Conservation (phyloP, 2,113 vertebrate species). For the Capricornis sumatraensis region DNA sequence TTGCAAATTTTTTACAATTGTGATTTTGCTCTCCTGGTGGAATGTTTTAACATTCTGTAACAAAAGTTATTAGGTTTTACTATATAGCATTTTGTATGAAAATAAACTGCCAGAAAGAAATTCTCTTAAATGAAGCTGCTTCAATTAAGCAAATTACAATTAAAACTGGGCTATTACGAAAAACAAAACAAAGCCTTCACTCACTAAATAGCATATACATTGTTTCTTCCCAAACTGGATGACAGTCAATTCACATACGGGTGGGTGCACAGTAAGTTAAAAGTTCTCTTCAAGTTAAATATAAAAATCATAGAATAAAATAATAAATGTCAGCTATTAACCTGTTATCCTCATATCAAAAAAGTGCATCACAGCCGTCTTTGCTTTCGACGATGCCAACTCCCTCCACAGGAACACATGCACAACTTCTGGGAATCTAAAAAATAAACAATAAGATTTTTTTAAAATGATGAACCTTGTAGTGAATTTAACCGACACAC, state of each 20-base stretch:
- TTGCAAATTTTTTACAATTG: neutral
- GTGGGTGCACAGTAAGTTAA: neutral
- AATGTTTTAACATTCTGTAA: neutral
- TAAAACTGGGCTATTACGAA: neutral
- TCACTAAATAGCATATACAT: neutral
- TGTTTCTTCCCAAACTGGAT: neutral
- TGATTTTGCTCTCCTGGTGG: neutral
- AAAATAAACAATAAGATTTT: slow-evolving; percentile 33
- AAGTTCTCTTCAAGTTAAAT: slow-evolving; percentile 6
- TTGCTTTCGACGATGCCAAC: neutral
- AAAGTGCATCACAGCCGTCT: slow-evolving; percentile 22
- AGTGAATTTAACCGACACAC: neutral
- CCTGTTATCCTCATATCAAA: slow-evolving; percentile 57
- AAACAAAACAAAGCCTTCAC: neutral
- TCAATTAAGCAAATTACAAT: neutral
- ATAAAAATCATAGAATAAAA: neutral
- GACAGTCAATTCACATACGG: neutral
- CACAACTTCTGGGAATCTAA: slow-evolving; percentile 50
- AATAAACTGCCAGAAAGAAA: slow-evolving; percentile 6
- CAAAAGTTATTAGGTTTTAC: neutral
- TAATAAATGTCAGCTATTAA: slow-evolving; percentile 44
- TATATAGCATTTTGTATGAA: neutral
- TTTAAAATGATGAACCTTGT: neutral
- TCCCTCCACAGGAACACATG: slow-evolving; percentile 17
- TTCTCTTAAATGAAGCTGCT: neutral